Percentiles rank a stretch among this genome's conserved stretches.
Evolutionary conservation across 1,140 invertebrate species (phyloP).

Genomic region (Steinernema feltiae): DNA sequence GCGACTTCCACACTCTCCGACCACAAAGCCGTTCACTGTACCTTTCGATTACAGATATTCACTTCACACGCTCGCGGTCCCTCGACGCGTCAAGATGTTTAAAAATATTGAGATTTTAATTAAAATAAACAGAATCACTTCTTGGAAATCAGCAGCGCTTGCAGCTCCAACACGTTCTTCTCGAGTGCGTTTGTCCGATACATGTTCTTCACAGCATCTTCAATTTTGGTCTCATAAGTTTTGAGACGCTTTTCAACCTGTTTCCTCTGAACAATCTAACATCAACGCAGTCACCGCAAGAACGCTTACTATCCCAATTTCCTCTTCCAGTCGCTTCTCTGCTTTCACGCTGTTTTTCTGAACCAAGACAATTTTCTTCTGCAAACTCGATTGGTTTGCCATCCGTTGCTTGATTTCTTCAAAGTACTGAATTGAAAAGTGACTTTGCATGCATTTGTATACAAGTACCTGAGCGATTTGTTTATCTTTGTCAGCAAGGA

Average conservation of each 20-base stretch:
- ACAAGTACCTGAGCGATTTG: background rate
- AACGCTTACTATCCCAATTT: background rate
- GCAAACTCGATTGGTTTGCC: background rate
- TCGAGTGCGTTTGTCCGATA: background rate
- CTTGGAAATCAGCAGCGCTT: background rate
- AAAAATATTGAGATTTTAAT: background rate
- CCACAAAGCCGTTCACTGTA: constrained; percentile 5
- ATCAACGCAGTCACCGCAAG: background rate
- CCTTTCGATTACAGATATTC: background rate
- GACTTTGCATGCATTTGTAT: background rate
- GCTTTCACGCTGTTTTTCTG: background rate
- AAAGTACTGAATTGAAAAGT: background rate
- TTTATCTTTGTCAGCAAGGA: background rate
- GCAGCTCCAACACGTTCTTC: background rate
- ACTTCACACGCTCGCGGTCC: too few species aligned
- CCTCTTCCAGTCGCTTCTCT: background rate
- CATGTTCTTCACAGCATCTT: background rate
- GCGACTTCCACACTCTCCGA: background rate
- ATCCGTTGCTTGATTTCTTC: background rate
- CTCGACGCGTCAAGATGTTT: too few species aligned
- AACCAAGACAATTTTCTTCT: background rate
- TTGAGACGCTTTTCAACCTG: background rate
- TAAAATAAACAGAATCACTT: background rate
- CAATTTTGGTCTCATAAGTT: background rate
- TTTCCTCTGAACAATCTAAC: background rate